Evolutionary conservation across 1,140 invertebrate species (phyloP), one percentile per base, ranked within the genome.

Genomic region (Drosophila sp.): DNA sequence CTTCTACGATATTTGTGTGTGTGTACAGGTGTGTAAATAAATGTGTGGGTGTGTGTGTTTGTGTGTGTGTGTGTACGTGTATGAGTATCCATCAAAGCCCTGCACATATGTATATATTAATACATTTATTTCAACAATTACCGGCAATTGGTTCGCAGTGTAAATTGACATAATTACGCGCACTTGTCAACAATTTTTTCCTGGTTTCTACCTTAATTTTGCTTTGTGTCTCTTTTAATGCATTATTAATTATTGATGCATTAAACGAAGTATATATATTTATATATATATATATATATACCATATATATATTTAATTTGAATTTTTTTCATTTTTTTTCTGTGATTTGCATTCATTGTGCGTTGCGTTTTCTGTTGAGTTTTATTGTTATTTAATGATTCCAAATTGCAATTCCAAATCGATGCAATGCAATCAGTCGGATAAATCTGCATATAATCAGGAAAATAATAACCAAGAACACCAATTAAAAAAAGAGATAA

Each of bases 101-200:
- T 36, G 11, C 46, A 71, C 53, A 50, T 56, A 63, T 64, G 21
- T 69, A 53, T 69, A 53, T 53, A 36, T 21, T 34, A 38, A 25
- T 43, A 27, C 11, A 27, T 40, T 40, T 21, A n/a, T 27, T 25
- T 27, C 18, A 58, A 46, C 38, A 56, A 59, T 54, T 59, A 43
- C 51, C 43, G 50, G 27, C 62, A 66, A 66, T 66, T 45, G 38
- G 13, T 36, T 29, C 54, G 46, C 54, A 72, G 70, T 67, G 70
- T 72, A 72, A 72, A 72, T 72, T 72, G 63, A 36, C 70, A 66
- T 67, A 59, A 72, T 67, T 72, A 66, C 70, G 45, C 54, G 38
- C 64, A 72, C 54, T 66, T 21, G 54, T 57, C 32, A 21, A 29
- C 18, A 4, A 18, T 29, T 48, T 56, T 56, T 25, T 50, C 25